phyloP scores from a whole-genome alignment of 2,113 vertebrate genomes.

The Halcyon senegalensis region DNA sequence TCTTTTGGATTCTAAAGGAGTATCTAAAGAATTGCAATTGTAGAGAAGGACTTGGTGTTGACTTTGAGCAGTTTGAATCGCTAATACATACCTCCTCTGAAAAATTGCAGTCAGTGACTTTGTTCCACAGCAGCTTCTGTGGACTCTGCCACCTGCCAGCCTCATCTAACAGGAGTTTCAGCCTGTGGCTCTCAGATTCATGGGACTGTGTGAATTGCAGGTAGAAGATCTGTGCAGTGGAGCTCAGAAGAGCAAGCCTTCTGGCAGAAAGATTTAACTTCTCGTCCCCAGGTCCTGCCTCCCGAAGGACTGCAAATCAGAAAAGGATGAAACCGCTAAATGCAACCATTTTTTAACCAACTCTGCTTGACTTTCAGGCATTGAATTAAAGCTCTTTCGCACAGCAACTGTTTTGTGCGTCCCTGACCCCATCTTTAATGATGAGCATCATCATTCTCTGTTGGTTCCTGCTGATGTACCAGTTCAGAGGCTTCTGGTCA shows the following conservation, averaged over 20 bases:
- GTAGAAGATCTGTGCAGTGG: neutral
- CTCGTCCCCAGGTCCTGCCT: fast-evolving
- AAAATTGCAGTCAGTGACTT: neutral
- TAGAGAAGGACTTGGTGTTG: neutral
- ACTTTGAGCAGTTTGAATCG: neutral
- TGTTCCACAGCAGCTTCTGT: neutral
- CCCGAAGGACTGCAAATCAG: neutral
- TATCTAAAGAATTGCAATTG: neutral
- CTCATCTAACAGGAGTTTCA: neutral
- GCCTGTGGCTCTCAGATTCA: neutral
- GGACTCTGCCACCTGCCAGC: neutral
- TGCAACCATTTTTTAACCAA: neutral
- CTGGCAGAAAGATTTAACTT: neutral
- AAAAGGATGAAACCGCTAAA: too few relatives aligned
- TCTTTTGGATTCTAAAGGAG: neutral
- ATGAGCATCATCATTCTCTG: slow-evolving; percentile 86
- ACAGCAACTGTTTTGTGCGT: slow-evolving; percentile 88
- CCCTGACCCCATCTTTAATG: slow-evolving; percentile 88
- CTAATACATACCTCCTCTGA: fast-evolving
- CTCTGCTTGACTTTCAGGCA: slow-evolving; percentile 70
- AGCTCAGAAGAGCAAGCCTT: neutral
- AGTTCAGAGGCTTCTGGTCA: slow-evolving; percentile 88
- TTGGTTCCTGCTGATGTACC: slow-evolving; percentile 84
- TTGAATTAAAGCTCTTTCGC: slow-evolving; percentile 83
- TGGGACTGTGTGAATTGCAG: neutral